phyloP scores from a whole-genome alignment of 2,888 invertebrate species.

The Autographa pulchrina region DNA sequence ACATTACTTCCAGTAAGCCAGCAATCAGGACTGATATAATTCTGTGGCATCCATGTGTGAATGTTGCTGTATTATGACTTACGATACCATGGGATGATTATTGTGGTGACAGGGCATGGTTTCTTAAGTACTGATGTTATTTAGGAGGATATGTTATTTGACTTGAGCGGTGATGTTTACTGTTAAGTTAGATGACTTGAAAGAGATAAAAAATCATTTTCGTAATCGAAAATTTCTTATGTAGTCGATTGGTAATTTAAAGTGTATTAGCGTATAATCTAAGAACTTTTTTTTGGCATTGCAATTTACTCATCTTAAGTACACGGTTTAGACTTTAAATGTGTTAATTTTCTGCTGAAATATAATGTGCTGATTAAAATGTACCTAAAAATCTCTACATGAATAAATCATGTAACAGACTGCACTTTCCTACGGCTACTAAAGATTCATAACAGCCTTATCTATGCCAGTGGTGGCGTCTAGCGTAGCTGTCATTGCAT shows the following conservation, averaged over 20 bases:
- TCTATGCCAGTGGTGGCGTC: background rate
- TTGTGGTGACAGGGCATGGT: background rate
- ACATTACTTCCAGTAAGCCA: conserved; percentile 76
- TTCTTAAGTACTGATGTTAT: background rate
- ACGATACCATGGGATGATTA: conserved; percentile 15
- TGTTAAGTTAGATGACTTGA: too few species aligned
- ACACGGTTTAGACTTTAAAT: too few species aligned
- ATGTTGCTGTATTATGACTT: conserved; percentile 42
- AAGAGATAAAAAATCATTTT: too few species aligned
- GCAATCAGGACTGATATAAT: conserved; percentile 76
- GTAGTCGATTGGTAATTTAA: too few species aligned
- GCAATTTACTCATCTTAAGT: too few species aligned
- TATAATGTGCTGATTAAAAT: background rate
- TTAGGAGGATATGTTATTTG: background rate
- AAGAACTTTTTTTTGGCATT: too few species aligned
- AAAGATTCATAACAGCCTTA: background rate
- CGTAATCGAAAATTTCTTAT: too few species aligned
- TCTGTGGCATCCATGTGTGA: conserved; percentile 66
- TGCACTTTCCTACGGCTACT: conserved; percentile 1
- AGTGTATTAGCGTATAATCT: too few species aligned
- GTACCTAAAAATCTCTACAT: background rate
- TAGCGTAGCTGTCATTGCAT: conserved; percentile 5
- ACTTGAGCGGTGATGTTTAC: too few species aligned
- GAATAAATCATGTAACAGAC: background rate
- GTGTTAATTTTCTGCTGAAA: background rate